A percentile compares a stretch with the other conserved stretches of the same genome.
phyloP scores from a whole-genome alignment of 2,888 invertebrate species.

The Cephus pulcher region DNA sequence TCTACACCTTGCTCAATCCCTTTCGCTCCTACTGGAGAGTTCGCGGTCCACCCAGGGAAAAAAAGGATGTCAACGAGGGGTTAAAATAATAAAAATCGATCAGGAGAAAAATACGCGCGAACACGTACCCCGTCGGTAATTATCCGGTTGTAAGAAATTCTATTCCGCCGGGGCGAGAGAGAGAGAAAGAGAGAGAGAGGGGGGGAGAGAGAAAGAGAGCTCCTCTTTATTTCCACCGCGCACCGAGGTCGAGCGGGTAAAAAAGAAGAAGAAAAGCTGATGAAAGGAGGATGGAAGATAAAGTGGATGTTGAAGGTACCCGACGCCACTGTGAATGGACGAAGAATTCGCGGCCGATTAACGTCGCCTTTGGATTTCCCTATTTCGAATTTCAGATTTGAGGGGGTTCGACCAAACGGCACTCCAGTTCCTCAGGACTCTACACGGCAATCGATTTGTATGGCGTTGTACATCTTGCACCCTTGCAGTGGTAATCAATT shows the following conservation, averaged over 20 bases:
- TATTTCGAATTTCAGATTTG: not conserved
- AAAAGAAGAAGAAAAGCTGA: not conserved
- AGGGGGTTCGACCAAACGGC: not conserved
- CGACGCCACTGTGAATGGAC: not conserved
- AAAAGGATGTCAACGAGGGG: constrained; percentile 6
- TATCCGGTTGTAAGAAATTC: constrained; percentile 4
- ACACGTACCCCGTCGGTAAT: not conserved
- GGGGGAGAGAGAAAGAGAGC: not conserved
- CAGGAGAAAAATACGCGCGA: not conserved
- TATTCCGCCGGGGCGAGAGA: not conserved
- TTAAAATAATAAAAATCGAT: constrained; percentile 1
- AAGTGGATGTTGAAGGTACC: not conserved
- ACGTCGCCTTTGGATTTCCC: not conserved
- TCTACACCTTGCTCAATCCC: constrained; percentile 5
- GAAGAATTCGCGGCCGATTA: not conserved
- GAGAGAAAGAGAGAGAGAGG: too few species aligned
- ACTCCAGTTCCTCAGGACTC: not conserved
- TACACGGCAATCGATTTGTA: constrained; percentile 8
- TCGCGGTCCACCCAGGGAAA: not conserved
- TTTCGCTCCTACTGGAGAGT: not conserved
- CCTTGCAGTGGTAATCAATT: constrained; percentile 18
- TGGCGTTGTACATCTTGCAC: constrained; percentile 4
- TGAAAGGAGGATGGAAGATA: not conserved
- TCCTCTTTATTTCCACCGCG: not conserved
- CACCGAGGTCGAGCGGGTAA: not conserved